Evolutionary conservation across 2,888 invertebrate species (phyloP).

Genomic region (Ichneumoninae sp.): DNA sequence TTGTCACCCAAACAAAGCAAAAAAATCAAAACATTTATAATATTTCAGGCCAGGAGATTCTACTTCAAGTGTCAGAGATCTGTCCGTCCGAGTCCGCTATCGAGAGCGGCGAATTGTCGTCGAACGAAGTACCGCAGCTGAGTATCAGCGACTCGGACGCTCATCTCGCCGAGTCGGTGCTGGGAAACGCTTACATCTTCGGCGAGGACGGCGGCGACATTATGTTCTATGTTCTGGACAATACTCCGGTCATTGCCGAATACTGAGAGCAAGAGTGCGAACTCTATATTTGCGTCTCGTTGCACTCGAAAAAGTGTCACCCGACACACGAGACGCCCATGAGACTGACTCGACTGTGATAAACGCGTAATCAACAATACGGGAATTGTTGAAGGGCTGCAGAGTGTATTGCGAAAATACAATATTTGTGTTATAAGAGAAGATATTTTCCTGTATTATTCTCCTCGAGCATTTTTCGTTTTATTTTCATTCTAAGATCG

Average conservation of each 20-base stretch:
- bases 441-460: conserved; percentile 9
- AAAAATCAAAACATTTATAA: not conserved
- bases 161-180: conserved; percentile 69
- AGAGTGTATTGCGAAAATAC: conserved; percentile 40
- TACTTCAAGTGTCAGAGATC: conserved; percentile 62
- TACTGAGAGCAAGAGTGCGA: conserved; percentile 46
- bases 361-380: conserved; percentile 43
- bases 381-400: conserved; percentile 40
- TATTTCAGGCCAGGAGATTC: conserved; percentile 55
- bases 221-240: conserved; percentile 72
- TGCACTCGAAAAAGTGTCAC: conserved; percentile 22
- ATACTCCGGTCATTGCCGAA: conserved; percentile 62
- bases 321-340: conserved; percentile 40
- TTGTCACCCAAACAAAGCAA: not conserved
- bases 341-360: conserved; percentile 71
- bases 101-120: conserved; percentile 40
- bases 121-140: conserved; percentile 69
- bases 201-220: conserved; percentile 71
- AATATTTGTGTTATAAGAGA: not conserved
- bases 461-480: conserved; percentile 52
- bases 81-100: conserved; percentile 44
- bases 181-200: conserved; percentile 71
- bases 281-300: conserved; percentile 1
- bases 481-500: conserved; percentile 69
- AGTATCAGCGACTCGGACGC: conserved; percentile 70